Evolutionary conservation across 2,888 invertebrate genomes (phyloP), one percentile per base, ranked within the genome.

Genomic region (Hypercompe scribonia): DNA sequence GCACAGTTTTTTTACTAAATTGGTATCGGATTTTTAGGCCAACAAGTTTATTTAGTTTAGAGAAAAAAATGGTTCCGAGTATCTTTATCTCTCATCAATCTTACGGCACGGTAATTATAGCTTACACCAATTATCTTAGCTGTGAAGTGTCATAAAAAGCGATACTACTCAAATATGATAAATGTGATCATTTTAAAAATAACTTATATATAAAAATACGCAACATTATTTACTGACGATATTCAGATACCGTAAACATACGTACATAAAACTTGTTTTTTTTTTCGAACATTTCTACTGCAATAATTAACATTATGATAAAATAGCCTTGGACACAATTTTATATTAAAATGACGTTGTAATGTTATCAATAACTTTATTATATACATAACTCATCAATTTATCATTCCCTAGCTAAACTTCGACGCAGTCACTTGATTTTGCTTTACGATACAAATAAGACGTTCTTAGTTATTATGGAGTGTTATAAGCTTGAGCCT

Each of bases 401-500:
- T 24, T 31, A 72, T 50, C 70, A 77, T 65, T 73, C 50, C 36
- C 46, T 46, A 61, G 61, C 31, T 77, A 68, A 65, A 74, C 67
- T 64, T 68, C 74, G 33, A 65, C 33, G 68, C 31, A 36, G 58
- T 58, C 70, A 42, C 74, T 70, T 67, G 67, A 67, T 31, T 61
- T n/a, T 54, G 68, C 58, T 65, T 54, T 64, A 36, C 63, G 0
- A 68, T 5, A 18, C 21, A 61, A 65, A 24, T 66, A 71, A 58
- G 34, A 18, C 58, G 63, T 58, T 33, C n/a, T 50, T 8, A 42
- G 50, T n/a, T 70, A 71, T 65, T 64, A 90, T 91, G 91, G 89
- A 91, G 82, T 68, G 81, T 11, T 91, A 91, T 74, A 90, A 78
- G 78, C 85, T 86, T 66, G 88, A 88, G 77, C 82, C 86, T 24